A percentile compares a stretch with the other conserved stretches of the same genome.
phyloP scores from a whole-genome alignment of 2,888 invertebrate species.

The Cosmia pyralina region DNA sequence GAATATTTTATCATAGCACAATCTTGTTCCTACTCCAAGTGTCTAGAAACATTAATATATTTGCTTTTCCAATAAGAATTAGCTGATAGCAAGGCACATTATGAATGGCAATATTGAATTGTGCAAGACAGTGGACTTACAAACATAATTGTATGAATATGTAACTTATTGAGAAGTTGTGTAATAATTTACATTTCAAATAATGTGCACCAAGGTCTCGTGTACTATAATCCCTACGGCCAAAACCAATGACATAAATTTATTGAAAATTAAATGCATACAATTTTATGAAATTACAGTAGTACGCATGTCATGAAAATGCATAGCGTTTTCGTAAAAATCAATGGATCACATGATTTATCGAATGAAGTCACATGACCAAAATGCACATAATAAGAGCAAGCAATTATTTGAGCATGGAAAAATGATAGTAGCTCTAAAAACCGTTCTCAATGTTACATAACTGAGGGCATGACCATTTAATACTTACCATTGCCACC shows the following conservation, averaged over 20 bases:
- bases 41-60: not conserved
- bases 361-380: conserved; percentile 82
- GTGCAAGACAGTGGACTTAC: conserved; percentile 14
- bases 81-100: conserved; percentile 18
- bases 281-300: conserved; percentile 40
- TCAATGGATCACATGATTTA: conserved; percentile 81
- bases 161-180: conserved; percentile 75
- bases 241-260: conserved; percentile 14
- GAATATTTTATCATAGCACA: not conserved
- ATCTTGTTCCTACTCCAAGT: not conserved
- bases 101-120: conserved; percentile 28
- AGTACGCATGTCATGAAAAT: conserved; percentile 47
- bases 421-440: conserved; percentile 67
- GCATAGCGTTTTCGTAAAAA: conserved; percentile 53
- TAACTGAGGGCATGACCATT: conserved; percentile 87
- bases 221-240: conserved; percentile 17
- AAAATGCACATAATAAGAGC: conserved; percentile 69
- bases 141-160: conserved; percentile 39
- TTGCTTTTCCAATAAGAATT: conserved; percentile 21
- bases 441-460: conserved; percentile 85
- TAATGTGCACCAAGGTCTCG: conserved; percentile 58
- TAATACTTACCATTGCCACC: conserved; percentile 87
- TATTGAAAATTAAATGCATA: conserved; percentile 29
- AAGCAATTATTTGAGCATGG: conserved; percentile 67
- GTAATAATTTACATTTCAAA: conserved; percentile 73